Percentiles rank a stretch among this genome's conserved stretches.
Conservation (phyloP, 2,113 vertebrate genomes). For the Lipophrys pholis region DNA sequence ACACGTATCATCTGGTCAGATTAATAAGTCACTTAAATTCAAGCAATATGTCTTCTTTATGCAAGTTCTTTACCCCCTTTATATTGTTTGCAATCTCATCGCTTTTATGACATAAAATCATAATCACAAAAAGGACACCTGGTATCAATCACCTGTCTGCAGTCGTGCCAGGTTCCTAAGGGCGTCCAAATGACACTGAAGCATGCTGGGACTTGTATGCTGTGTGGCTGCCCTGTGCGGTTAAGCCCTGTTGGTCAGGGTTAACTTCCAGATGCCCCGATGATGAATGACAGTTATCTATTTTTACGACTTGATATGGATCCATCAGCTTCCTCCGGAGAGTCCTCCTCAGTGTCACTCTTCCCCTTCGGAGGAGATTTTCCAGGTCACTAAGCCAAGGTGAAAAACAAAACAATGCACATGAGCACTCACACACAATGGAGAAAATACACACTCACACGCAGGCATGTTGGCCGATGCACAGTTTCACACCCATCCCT, state of each 20-base stretch:
- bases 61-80: slow-evolving; percentile 24
- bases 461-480: background rate
- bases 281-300: slow-evolving; percentile 79
- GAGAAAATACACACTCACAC: slow-evolving; percentile 10
- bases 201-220: slow-evolving; percentile 76
- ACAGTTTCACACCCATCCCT: slow-evolving; percentile 28
- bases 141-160: slow-evolving; percentile 61
- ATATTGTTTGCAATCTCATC: slow-evolving; percentile 54
- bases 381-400: slow-evolving; percentile 79
- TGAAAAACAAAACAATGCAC: slow-evolving; percentile 73
- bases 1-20: slow-evolving; percentile 23
- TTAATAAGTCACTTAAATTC: slow-evolving; percentile 49
- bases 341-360: slow-evolving; percentile 38
- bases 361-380: slow-evolving; percentile 69
- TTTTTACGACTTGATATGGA: slow-evolving; percentile 75
- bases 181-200: slow-evolving; percentile 69
- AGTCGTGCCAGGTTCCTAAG: slow-evolving; percentile 60
- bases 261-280: slow-evolving; percentile 64
- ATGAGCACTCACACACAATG: slow-evolving; percentile 27
- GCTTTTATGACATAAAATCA: slow-evolving; percentile 55
- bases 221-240: slow-evolving; percentile 28
- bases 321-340: slow-evolving; percentile 65
- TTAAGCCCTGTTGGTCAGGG: slow-evolving; percentile 66
- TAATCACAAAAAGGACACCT: slow-evolving; percentile 43
- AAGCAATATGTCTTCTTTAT: slow-evolving; percentile 37